A percentile compares a stretch with the other conserved stretches of the same genome.
Evolutionary conservation across 2,113 vertebrate species (phyloP).

Genomic region (Hippocampus zosterae): DNA sequence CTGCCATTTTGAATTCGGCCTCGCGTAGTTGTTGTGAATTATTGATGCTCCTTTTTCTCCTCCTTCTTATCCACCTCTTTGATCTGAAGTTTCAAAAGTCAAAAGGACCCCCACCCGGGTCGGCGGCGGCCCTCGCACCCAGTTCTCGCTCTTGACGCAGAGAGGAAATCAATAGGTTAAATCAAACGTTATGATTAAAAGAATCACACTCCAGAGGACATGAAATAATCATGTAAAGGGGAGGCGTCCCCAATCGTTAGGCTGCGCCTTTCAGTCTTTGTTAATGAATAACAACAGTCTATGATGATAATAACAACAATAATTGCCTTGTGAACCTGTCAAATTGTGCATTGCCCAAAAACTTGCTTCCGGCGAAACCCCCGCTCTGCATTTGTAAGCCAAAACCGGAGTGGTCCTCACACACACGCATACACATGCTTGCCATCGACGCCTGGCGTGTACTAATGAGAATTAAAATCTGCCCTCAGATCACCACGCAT

Average conservation of each 20-base stretch:
- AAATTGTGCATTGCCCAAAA: background rate
- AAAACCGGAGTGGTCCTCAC: slow-evolving; percentile 4
- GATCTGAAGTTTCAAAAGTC: slow-evolving; percentile 38
- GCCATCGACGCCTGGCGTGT: background rate
- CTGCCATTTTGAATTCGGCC: slow-evolving; percentile 10
- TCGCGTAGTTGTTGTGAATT: slow-evolving; percentile 19
- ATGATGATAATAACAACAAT: slow-evolving; percentile 34
- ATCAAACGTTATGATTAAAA: slow-evolving; percentile 72
- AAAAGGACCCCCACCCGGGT: slow-evolving; percentile 3
- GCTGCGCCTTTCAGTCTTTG: background rate
- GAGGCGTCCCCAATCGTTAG: slow-evolving; percentile 5
- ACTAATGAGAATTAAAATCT: slow-evolving; percentile 16
- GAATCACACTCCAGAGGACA: slow-evolving; percentile 47
- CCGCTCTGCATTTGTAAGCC: background rate
- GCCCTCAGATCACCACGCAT: slow-evolving; percentile 20
- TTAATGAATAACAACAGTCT: slow-evolving; percentile 34
- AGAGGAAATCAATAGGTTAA: slow-evolving; percentile 65
- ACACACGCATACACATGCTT: slow-evolving; percentile 13
- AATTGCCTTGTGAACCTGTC: background rate
- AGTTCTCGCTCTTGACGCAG: slow-evolving; percentile 12
- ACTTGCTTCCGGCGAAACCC: background rate
- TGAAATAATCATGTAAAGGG: slow-evolving; percentile 60
- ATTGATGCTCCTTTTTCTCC: slow-evolving; percentile 25
- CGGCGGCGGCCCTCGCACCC: background rate
- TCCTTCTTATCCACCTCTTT: slow-evolving; percentile 26